phyloP scores from a whole-genome alignment of 2,797 vertebrate species.

The Lagodon rhomboides region DNA sequence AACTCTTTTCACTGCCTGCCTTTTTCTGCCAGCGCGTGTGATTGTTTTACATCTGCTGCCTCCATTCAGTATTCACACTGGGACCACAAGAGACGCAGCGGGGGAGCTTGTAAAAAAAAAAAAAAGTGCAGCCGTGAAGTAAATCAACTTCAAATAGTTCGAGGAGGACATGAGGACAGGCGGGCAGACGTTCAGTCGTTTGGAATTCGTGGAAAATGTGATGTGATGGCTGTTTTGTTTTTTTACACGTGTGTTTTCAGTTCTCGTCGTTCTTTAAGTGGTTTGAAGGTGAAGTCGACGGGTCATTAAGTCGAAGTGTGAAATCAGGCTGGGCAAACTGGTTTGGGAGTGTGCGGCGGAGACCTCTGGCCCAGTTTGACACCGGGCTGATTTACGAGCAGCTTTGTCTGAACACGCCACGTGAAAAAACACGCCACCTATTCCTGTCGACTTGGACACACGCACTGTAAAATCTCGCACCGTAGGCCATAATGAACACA shows the following conservation, averaged over 20 bases:
- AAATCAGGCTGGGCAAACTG: conserved; percentile 50
- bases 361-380: conserved; percentile 59
- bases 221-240: conserved; percentile 9
- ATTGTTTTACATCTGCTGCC: conserved; percentile 69
- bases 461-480: conserved; percentile 25
- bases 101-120: conserved; percentile 46
- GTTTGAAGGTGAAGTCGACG: conserved; percentile 36
- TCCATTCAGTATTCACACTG: conserved; percentile 62
- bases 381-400: conserved; percentile 26
- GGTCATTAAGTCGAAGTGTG: conserved; percentile 43
- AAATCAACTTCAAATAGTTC: conserved; percentile 58
- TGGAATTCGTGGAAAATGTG: conserved; percentile 66
- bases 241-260: conserved; percentile 3
- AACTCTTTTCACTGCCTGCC: conserved; percentile 26
- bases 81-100: conserved; percentile 57
- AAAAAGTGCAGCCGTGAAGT: conserved; percentile 63
- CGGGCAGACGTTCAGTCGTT: conserved; percentile 36
- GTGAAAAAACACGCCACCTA: conserved; percentile 6
- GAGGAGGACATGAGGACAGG: conserved; percentile 36
- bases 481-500: conserved; percentile 20
- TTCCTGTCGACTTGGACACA: conserved; percentile 25
- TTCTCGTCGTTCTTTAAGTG: conserved; percentile 24
- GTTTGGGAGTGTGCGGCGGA: conserved; percentile 54
- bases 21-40: conserved; percentile 42
- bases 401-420: conserved; percentile 53